phyloP scores from a whole-genome alignment of 2,797 vertebrate genomes.

The Chelonia mydas region DNA sequence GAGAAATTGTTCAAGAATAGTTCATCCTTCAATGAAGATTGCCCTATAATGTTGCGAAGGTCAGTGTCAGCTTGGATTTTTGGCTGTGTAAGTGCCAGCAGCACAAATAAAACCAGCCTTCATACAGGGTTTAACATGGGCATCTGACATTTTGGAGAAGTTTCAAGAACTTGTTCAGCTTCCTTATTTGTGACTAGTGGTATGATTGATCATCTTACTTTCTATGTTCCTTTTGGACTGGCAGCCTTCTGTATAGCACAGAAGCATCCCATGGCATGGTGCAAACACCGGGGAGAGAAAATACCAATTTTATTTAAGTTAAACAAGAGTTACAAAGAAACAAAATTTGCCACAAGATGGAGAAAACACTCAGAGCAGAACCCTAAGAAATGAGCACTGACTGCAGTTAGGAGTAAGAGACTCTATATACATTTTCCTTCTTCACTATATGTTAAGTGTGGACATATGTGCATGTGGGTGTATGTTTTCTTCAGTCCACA shows the following conservation, averaged over 20 bases:
- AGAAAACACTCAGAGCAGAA: not conserved
- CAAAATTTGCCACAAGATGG: not conserved
- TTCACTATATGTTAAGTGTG: rapidly evolving
- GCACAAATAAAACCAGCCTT: constrained; percentile 36
- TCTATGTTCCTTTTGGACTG: not conserved
- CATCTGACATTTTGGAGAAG: constrained; percentile 38
- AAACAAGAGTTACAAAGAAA: not conserved
- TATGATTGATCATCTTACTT: not conserved
- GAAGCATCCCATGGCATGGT: rapidly evolving
- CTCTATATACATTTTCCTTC: not conserved
- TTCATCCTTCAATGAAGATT: constrained; percentile 77
- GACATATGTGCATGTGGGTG: rapidly evolving
- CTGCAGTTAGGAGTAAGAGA: rapidly evolving
- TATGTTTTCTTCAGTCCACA: not conserved
- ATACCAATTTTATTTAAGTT: not conserved
- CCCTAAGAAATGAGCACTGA: not conserved
- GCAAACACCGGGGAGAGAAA: not conserved
- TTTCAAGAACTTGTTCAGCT: not conserved
- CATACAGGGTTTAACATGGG: not conserved
- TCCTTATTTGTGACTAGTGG: not conserved
- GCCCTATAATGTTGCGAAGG: constrained; percentile 65
- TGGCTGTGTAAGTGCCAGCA: constrained; percentile 52
- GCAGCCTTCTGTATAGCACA: not conserved
- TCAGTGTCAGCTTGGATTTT: constrained; percentile 52
- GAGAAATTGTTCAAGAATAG: constrained; percentile 79